Percentiles rank a stretch among this genome's conserved stretches.
phyloP scores from a whole-genome alignment of 2,113 vertebrate genomes.

The Anolis carolinensis region DNA sequence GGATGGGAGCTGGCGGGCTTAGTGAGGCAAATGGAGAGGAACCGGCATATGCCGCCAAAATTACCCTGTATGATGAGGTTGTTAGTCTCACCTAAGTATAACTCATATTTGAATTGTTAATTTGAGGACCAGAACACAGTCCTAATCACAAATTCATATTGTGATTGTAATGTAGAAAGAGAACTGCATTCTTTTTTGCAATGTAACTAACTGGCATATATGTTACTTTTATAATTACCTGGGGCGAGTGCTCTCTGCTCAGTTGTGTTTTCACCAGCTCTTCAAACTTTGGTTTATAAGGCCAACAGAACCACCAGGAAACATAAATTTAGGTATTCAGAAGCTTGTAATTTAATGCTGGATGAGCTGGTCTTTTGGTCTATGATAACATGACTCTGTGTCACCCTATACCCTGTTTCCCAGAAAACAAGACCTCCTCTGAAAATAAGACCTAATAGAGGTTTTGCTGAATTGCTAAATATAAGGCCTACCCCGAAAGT shows the following conservation, averaged over 20 bases:
- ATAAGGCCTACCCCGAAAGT: too few relatives aligned
- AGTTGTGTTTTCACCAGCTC: not conserved
- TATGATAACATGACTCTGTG: not conserved
- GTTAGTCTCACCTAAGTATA: too few relatives aligned
- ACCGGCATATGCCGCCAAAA: too few relatives aligned
- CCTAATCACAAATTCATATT: not conserved
- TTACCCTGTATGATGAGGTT: too few relatives aligned
- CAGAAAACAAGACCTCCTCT: too few relatives aligned
- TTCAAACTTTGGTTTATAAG: not conserved
- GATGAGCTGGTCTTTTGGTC: not conserved
- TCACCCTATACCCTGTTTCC: too few relatives aligned
- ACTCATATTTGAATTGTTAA: too few relatives aligned
- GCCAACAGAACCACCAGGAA: not conserved
- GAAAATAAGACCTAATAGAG: too few relatives aligned
- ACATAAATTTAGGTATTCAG: not conserved
- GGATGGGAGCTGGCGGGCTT: too few relatives aligned
- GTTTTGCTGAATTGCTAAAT: too few relatives aligned
- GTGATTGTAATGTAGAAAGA: not conserved
- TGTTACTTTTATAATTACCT: not conserved
- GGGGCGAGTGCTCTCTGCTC: not conserved
- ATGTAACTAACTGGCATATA: not conserved
- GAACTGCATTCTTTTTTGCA: not conserved
- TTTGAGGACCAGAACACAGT: too few relatives aligned
- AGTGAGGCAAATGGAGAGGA: too few relatives aligned
- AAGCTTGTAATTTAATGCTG: not conserved